phyloP scores from a whole-genome alignment of 2,888 invertebrate species.

The Tipula helvola region DNA sequence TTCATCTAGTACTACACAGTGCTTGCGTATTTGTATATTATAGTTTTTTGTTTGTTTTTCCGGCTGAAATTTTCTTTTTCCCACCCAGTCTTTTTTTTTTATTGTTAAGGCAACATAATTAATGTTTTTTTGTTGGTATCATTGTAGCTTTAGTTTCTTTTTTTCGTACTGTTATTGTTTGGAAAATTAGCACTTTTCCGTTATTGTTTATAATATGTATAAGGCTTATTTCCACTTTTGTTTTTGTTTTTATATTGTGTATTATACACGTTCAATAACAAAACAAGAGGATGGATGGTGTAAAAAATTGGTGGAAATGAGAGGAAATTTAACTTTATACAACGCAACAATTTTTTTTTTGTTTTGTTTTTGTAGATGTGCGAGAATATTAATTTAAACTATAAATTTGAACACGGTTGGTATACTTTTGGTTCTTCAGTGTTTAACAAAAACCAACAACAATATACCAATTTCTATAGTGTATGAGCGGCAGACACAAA shows the following conservation, averaged over 20 bases:
- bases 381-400: constrained; percentile 4
- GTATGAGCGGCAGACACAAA: background rate
- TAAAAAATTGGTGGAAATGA: background rate
- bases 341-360: background rate
- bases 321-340: background rate
- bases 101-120: background rate
- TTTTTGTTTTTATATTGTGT: background rate
- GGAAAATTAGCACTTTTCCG: background rate
- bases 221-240: background rate
- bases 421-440: background rate
- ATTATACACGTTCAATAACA: background rate
- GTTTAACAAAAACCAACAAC: background rate
- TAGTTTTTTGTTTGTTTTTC: background rate
- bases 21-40: background rate
- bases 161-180: background rate
- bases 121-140: background rate
- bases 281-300: background rate
- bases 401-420: background rate
- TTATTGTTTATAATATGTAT: background rate
- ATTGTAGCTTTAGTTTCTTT: background rate
- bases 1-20: background rate
- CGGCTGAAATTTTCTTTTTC: background rate
- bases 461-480: background rate
- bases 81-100: background rate
- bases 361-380: background rate